Conservation (phyloP, 2,888 invertebrate species). For the Pegoplata infirma region DNA sequence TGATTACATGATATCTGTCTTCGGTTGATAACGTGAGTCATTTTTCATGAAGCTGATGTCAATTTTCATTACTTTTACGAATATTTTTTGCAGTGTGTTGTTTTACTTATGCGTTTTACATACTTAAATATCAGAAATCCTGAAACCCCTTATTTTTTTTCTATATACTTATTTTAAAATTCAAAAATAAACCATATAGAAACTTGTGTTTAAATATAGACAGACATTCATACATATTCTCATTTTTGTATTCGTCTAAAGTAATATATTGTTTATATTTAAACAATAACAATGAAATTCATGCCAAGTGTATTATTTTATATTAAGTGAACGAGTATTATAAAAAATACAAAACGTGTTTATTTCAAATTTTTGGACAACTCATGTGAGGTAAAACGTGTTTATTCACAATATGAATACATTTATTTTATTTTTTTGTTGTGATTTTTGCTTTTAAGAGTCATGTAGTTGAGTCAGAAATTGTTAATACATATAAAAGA, state of each 20-base stretch:
- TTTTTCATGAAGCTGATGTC: too few species aligned
- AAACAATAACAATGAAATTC: constrained; percentile 19
- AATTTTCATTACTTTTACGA: too few species aligned
- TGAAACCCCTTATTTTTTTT: too few species aligned
- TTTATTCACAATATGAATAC: constrained; percentile 26
- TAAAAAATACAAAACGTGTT: constrained; percentile 43
- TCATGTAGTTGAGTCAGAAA: constrained; percentile 18
- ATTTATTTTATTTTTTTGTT: background rate
- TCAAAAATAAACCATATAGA: constrained; percentile 21
- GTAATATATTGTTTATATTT: constrained; percentile 17
- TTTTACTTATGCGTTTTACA: too few species aligned
- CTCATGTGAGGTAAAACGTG: constrained; percentile 44
- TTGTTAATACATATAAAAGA: background rate
- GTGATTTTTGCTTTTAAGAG: background rate
- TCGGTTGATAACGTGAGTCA: too few species aligned
- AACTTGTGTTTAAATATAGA: background rate
- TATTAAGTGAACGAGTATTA: background rate
- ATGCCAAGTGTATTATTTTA: constrained; percentile 24
- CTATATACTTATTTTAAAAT: background rate
- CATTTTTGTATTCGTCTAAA: background rate
- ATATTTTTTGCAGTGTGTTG: too few species aligned
- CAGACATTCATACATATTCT: background rate
- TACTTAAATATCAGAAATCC: too few species aligned
- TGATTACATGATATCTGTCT: too few species aligned
- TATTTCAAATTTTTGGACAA: constrained; percentile 38